Conservation (phyloP, 2,797 vertebrate species). For the Coregonus sp. region DNA sequence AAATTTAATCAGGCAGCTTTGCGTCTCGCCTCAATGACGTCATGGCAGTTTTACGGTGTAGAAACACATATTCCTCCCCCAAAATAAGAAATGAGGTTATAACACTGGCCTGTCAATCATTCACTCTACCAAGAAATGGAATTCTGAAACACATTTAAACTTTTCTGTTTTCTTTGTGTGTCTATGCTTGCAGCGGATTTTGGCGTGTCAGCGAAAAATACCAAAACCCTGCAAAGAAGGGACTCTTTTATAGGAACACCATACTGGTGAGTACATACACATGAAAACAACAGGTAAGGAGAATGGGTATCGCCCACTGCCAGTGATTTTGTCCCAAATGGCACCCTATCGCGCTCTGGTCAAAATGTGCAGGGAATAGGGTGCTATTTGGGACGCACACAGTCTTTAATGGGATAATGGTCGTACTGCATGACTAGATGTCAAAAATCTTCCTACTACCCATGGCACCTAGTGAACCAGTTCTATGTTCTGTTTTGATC, state of each 20-base stretch:
- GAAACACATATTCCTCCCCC: neutral
- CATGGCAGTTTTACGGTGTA: neutral
- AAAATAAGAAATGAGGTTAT: neutral
- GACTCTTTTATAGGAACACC: conserved; percentile 97
- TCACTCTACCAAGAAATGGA: neutral
- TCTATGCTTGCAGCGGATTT: conserved; percentile 85
- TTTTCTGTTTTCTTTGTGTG: neutral
- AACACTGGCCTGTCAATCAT: neutral
- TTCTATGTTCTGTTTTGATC: neutral
- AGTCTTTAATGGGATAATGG: too few species aligned
- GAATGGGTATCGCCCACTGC: neutral
- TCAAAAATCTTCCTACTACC: neutral
- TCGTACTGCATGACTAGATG: neutral
- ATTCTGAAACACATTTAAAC: conserved; percentile 5
- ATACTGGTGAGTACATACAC: conserved; percentile 86
- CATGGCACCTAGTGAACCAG: neutral
- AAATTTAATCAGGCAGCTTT: conserved; percentile 33
- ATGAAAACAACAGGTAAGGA: too few species aligned
- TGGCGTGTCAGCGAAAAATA: conserved; percentile 95
- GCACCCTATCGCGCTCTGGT: too few species aligned
- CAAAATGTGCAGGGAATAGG: too few species aligned
- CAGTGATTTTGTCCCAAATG: too few species aligned
- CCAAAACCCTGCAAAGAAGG: conserved; percentile 90
- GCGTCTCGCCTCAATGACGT: conserved; percentile 21
- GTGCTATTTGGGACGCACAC: too few species aligned